These are phyloP conservation scores for Cataglyphis altisquamis DNA, from an alignment of 2,888 invertebrate species.

Conservation along the genomic window DNA sequence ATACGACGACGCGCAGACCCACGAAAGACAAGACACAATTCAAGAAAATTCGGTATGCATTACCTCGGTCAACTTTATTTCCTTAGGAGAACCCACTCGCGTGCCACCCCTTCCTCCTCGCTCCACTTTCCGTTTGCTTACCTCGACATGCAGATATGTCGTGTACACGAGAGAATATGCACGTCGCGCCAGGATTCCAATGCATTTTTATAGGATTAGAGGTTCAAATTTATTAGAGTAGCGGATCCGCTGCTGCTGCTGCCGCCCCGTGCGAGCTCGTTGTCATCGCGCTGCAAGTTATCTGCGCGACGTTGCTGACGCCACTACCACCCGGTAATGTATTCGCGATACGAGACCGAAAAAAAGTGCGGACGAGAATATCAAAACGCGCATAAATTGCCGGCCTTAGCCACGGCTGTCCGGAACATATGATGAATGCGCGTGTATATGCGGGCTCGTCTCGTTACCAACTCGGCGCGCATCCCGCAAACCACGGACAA, in stretches of 20 bases:
- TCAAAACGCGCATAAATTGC: constrained; percentile 81
- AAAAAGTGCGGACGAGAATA: constrained; percentile 74
- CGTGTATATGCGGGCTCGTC: constrained; percentile 56
- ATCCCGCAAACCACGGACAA: constrained; percentile 44
- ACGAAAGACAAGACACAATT: constrained; percentile 28
- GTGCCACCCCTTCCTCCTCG: not conserved
- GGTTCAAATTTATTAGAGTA: constrained; percentile 81
- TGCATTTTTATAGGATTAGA: constrained; percentile 83
- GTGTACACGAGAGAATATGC: constrained; percentile 37
- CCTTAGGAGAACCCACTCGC: constrained; percentile 45
- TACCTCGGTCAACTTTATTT: constrained; percentile 76
- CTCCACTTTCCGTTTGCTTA: constrained; percentile 8
- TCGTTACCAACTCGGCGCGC: constrained; percentile 63
- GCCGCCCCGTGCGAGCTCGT: constrained; percentile 67
- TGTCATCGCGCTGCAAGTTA: constrained; percentile 60
- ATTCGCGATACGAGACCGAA: constrained; percentile 76
- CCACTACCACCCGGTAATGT: constrained; percentile 72
- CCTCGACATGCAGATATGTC: constrained; percentile 11
- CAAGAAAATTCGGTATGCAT: constrained; percentile 77
- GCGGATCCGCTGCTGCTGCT: constrained; percentile 57
- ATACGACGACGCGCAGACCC: constrained; percentile 45
- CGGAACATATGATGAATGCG: constrained; percentile 74
- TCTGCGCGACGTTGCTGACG: constrained; percentile 59
- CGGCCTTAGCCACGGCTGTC: constrained; percentile 64
- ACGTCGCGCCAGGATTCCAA: constrained; percentile 69